These are phyloP conservation scores for Diabrotica undecimpunctata DNA, from an alignment of 1,140 invertebrate species.

Conservation along the genomic window DNA sequence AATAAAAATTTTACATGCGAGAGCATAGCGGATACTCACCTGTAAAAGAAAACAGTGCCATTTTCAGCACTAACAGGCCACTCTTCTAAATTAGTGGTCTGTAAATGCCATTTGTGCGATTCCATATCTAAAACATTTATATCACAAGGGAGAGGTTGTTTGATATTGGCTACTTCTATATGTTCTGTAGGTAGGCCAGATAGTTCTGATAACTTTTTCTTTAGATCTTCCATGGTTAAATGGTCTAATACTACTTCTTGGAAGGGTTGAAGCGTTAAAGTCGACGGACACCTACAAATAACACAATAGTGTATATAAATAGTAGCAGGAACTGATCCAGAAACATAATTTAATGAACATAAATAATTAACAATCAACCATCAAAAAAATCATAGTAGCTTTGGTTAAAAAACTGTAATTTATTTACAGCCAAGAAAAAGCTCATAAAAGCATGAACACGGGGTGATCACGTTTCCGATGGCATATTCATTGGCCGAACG, in stretches of 20 bases:
- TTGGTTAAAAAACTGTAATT: too few relatives aligned
- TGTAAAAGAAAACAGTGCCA: conserved; percentile 59
- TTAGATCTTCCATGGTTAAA: conserved; percentile 51
- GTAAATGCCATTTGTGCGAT: conserved; percentile 56
- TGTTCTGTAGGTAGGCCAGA: conserved; percentile 60
- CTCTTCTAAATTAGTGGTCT: conserved; percentile 48
- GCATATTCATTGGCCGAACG: too few relatives aligned
- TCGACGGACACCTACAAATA: conserved; percentile 49
- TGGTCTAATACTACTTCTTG: conserved; percentile 63
- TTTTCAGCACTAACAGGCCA: conserved; percentile 54
- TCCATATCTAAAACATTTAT: conserved; percentile 56
- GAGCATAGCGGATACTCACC: conserved; percentile 45
- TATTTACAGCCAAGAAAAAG: too few relatives aligned
- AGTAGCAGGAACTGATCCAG: too few relatives aligned
- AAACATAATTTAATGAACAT: too few relatives aligned
- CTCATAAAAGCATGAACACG: too few relatives aligned
- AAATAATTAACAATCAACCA: too few relatives aligned
- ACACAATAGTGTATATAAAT: background rate
- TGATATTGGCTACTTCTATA: conserved; percentile 62
- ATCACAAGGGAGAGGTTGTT: conserved; percentile 57
- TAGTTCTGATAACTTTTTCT: conserved; percentile 55
- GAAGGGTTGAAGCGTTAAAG: conserved; percentile 57
- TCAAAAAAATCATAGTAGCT: too few relatives aligned
- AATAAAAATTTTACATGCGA: too few relatives aligned
- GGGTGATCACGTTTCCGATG: too few relatives aligned